phyloP scores from a whole-genome alignment of 2,888 invertebrate species.

The Mesorhabditis sp. region DNA sequence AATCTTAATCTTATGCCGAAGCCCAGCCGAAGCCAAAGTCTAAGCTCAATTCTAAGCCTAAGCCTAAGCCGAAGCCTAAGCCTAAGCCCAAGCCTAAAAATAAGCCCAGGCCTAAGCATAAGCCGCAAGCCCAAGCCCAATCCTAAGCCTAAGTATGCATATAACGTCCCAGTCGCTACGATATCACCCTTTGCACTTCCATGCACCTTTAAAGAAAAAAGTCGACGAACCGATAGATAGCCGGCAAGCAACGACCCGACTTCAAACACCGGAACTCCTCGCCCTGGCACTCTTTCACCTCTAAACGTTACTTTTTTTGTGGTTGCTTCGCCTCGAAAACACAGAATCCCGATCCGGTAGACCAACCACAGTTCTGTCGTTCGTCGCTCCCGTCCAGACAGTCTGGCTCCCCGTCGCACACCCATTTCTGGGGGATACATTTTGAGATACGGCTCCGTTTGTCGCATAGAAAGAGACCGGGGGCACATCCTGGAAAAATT shows the following conservation, averaged over 20 bases:
- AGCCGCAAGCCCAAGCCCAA: too few species aligned
- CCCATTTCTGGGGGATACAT: slow-evolving; percentile 78
- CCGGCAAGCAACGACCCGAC: slow-evolving; percentile 64
- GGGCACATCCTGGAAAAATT: background rate
- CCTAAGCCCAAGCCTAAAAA: too few species aligned
- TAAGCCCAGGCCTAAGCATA: too few species aligned
- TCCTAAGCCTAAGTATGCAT: too few species aligned
- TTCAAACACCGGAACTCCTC: slow-evolving; percentile 71
- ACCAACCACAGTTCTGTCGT: slow-evolving; percentile 28
- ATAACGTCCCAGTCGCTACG: too few species aligned
- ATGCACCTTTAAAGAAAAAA: background rate
- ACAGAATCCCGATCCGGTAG: background rate
- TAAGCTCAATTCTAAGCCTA: too few species aligned
- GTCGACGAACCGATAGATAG: background rate
- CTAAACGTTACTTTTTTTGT: slow-evolving; percentile 53
- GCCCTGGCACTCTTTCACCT: slow-evolving; percentile 66
- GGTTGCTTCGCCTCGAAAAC: slow-evolving; percentile 7
- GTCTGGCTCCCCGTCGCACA: slow-evolving; percentile 73
- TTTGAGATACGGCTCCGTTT: slow-evolving; percentile 63
- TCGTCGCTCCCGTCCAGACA: slow-evolving; percentile 61
- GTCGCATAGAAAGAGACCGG: background rate
- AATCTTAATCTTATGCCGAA: too few species aligned
- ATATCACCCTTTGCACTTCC: slow-evolving; percentile 11
- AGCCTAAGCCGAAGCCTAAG: too few species aligned
- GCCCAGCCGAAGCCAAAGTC: too few species aligned